A percentile compares a stretch with the other conserved stretches of the same genome.
phyloP scores from a whole-genome alignment of 1,140 invertebrate species.

The Diprion similis region DNA sequence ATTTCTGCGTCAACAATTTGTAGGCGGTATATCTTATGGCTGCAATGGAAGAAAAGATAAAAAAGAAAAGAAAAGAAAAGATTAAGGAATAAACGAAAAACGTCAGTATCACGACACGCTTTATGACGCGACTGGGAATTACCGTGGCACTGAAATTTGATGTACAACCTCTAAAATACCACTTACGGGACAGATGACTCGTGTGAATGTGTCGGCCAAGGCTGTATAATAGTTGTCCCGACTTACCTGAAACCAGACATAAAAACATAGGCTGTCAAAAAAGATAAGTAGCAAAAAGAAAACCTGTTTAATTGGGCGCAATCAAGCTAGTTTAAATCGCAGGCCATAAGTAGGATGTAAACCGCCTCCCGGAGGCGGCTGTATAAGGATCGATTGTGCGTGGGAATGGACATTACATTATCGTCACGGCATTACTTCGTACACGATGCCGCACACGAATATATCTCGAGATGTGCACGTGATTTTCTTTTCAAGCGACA shows the following conservation, averaged over 20 bases:
- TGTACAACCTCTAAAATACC: constrained; percentile 5
- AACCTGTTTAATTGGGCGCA: constrained; percentile 7
- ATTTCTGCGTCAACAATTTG: neutral
- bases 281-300: neutral
- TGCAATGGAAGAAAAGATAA: neutral
- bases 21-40: neutral
- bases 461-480: no score
- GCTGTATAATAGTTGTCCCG: neutral
- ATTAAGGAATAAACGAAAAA: no score
- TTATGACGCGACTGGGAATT: constrained; percentile 4
- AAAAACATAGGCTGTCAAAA: neutral
- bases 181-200: constrained; percentile 4
- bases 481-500: no score
- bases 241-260: constrained; percentile 5
- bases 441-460: no score
- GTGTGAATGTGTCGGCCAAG: neutral
- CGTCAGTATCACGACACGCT: neutral
- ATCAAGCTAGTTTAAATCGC: constrained; percentile 5
- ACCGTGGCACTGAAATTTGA: neutral
- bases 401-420: neutral
- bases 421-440: no score
- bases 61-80: neutral
- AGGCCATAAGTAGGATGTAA: neutral
- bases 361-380: neutral
- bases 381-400: neutral